These are phyloP conservation scores for Echiichthys vipera DNA, from an alignment of 2,797 vertebrate genomes.

Conservation along the genomic window DNA sequence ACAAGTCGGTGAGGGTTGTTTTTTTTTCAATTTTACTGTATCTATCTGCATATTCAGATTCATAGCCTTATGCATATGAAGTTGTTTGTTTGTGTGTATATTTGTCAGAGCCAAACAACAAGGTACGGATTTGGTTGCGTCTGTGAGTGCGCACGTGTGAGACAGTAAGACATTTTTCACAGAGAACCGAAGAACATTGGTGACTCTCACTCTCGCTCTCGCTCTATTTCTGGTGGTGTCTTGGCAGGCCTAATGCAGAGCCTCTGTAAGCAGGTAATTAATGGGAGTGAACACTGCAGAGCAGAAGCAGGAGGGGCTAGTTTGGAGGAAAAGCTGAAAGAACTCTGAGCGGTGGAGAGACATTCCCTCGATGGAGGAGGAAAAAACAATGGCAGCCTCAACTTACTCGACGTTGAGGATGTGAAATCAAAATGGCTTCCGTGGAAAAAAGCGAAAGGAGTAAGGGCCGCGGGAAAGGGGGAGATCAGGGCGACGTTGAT, in stretches of 20 bases:
- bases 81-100: slow-evolving; percentile 35
- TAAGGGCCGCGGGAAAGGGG: not conserved
- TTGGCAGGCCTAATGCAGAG: slow-evolving; percentile 64
- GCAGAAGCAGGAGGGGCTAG: slow-evolving; percentile 35
- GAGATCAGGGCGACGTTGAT: slow-evolving; percentile 26
- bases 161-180: slow-evolving; percentile 50
- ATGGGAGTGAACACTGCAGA: slow-evolving; percentile 59
- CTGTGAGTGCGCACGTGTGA: slow-evolving; percentile 1
- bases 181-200: slow-evolving; percentile 40
- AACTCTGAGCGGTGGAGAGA: slow-evolving; percentile 38
- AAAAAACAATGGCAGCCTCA: slow-evolving; percentile 40
- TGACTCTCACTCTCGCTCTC: slow-evolving; percentile 20
- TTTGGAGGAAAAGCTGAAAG: slow-evolving; percentile 8
- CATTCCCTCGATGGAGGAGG: slow-evolving; percentile 33
- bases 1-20: slow-evolving; percentile 12
- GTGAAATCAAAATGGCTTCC: slow-evolving; percentile 82
- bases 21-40: slow-evolving; percentile 44
- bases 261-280: slow-evolving; percentile 74
- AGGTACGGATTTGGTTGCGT: not conserved
- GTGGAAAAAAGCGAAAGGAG: slow-evolving; percentile 64
- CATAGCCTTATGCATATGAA: slow-evolving; percentile 44
- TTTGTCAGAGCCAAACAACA: slow-evolving; percentile 47
- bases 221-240: slow-evolving; percentile 51
- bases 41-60: slow-evolving; percentile 69
- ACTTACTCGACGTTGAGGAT: slow-evolving; percentile 63